A percentile compares a stretch with the other conserved stretches of the same genome.
These are phyloP conservation scores for Criorhina ranunculi DNA, from an alignment of 2,888 invertebrate genomes.

Conservation along the genomic window DNA sequence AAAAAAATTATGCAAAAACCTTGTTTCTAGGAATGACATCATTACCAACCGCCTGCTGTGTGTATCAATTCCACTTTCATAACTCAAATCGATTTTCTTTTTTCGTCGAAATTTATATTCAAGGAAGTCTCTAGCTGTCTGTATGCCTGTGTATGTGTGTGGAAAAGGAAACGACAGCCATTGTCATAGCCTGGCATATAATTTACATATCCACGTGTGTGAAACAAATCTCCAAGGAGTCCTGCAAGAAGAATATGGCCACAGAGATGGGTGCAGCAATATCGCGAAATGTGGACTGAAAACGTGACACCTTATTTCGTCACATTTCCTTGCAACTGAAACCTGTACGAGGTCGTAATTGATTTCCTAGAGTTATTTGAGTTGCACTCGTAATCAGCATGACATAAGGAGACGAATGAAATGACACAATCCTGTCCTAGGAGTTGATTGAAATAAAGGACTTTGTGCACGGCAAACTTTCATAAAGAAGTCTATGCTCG, in stretches of 20 bases:
- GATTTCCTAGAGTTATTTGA: background rate
- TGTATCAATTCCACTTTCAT: slow-evolving; percentile 11
- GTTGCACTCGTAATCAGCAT: background rate
- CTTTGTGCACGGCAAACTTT: background rate
- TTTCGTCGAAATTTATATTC: background rate
- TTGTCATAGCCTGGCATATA: background rate
- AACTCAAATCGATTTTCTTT: slow-evolving; percentile 5
- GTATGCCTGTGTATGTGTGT: background rate
- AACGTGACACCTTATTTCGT: slow-evolving; percentile 1
- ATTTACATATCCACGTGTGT: background rate
- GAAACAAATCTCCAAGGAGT: too few relatives aligned
- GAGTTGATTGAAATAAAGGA: background rate
- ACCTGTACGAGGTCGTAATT: background rate
- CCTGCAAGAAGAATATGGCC: too few relatives aligned
- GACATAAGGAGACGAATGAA: background rate
- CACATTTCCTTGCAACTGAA: background rate
- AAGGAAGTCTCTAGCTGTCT: background rate
- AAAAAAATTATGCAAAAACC: slow-evolving; percentile 5
- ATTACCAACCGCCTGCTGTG: background rate
- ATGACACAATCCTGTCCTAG: too few relatives aligned
- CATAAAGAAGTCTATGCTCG: background rate
- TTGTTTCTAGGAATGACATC: slow-evolving; percentile 2
- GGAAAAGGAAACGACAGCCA: background rate
- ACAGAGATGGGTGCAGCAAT: too few relatives aligned
- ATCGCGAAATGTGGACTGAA: background rate